A percentile compares a stretch with the other conserved stretches of the same genome.
Evolutionary conservation across 2,113 vertebrate genomes (phyloP).

Genomic region (Collichthys lucidus): DNA sequence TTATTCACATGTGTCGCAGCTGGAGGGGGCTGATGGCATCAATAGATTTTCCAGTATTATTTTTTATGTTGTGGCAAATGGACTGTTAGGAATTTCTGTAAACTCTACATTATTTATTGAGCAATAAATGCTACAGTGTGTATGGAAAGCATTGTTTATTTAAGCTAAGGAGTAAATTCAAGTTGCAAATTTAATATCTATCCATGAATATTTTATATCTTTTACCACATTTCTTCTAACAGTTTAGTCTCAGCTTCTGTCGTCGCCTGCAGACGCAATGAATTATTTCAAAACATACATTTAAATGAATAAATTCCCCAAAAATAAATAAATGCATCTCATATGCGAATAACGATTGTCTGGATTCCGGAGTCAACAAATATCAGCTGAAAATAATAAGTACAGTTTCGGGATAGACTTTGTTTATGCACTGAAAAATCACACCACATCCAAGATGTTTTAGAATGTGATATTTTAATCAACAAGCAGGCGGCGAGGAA

Average conservation of each 20-base stretch:
- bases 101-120: constrained; percentile 38
- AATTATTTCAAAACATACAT: not conserved
- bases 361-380: not conserved
- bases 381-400: not conserved
- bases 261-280: not conserved
- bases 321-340: not conserved
- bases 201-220: constrained; percentile 19
- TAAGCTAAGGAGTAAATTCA: not conserved
- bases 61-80: constrained; percentile 1
- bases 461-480: constrained; percentile 10
- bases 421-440: constrained; percentile 3
- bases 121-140: constrained; percentile 21
- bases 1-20: constrained; percentile 44
- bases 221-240: not conserved
- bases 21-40: not conserved
- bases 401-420: not conserved
- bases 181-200: constrained; percentile 2
- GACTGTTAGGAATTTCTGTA: constrained; percentile 25
- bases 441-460: not conserved
- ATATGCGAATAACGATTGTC: not conserved
- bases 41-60: not conserved
- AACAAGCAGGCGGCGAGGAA: not conserved
- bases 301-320: not conserved
- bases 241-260: not conserved
- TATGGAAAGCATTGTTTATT: constrained; percentile 18